Percentiles rank a stretch among this genome's conserved stretches.
Conservation (phyloP, 2,888 invertebrate genomes). For the Acleris literana region DNA sequence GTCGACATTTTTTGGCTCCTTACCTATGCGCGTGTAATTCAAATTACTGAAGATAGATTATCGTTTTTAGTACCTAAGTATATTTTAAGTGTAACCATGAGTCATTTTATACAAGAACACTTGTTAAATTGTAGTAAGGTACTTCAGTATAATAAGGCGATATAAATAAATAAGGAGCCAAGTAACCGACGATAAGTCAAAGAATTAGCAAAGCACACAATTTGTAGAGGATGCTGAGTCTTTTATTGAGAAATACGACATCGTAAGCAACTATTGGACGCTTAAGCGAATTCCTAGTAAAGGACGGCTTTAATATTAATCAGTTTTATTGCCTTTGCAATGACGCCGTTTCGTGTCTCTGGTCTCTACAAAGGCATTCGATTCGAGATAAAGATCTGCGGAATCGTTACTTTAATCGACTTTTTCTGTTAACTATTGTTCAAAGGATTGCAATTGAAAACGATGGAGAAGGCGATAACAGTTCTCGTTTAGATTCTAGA, state of each 20-base stretch:
- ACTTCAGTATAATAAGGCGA: too few relatives aligned
- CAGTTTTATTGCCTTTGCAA: constrained; percentile 21
- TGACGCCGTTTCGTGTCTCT: constrained; percentile 24
- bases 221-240: not conserved
- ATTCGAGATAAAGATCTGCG: constrained; percentile 42
- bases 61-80: too few relatives aligned
- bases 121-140: too few relatives aligned
- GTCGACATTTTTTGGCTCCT: too few relatives aligned
- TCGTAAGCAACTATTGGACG: constrained; percentile 4
- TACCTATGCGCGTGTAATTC: too few relatives aligned
- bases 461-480: constrained; percentile 52
- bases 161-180: too few relatives aligned
- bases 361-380: constrained; percentile 25
- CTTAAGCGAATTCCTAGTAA: constrained; percentile 18
- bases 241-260: constrained; percentile 9
- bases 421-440: constrained; percentile 60
- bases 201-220: too few relatives aligned
- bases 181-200: too few relatives aligned
- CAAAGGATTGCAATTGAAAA: constrained; percentile 49
- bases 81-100: too few relatives aligned
- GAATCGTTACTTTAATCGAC: constrained; percentile 50
- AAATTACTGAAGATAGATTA: too few relatives aligned
- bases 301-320: constrained; percentile 30
- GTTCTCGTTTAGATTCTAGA: constrained; percentile 44
- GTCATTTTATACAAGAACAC: too few relatives aligned